Conservation (phyloP, 2,888 invertebrate genomes). For the Corbicula japonica region DNA sequence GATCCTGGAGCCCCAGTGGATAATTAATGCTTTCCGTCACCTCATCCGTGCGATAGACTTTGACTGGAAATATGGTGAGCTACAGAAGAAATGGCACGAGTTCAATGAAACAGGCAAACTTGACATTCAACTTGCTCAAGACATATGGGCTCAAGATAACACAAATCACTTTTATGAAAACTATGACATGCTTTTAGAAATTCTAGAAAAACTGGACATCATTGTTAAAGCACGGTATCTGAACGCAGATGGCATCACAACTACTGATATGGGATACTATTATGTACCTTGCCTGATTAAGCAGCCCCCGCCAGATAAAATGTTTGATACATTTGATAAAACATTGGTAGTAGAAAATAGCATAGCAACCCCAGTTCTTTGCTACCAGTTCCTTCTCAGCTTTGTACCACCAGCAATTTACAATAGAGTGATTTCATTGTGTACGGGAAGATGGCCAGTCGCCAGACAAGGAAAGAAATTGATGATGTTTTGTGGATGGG, state of each 20-base stretch:
- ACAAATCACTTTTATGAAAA: conserved; percentile 54
- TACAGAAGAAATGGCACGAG: conserved; percentile 40
- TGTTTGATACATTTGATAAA: no score
- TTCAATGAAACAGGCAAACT: conserved; percentile 48
- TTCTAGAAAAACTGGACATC: conserved; percentile 56
- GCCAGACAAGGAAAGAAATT: conserved; percentile 52
- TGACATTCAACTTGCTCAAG: conserved; percentile 39
- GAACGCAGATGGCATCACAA: conserved; percentile 36
- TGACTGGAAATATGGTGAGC: conserved; percentile 50
- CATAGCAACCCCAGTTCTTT: conserved; percentile 43
- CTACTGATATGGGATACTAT: conserved; percentile 20
- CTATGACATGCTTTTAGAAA: conserved; percentile 41
- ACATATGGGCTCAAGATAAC: conserved; percentile 51
- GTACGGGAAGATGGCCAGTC: conserved; percentile 49
- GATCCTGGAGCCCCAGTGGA: conserved; percentile 58
- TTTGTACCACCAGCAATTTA: conserved; percentile 59
- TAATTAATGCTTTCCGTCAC: conserved; percentile 52
- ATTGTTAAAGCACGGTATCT: conserved; percentile 45
- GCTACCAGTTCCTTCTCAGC: conserved; percentile 40
- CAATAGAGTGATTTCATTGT: conserved; percentile 49
- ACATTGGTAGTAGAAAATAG: no score
- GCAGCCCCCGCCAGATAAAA: conserved; percentile 23
- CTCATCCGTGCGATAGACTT: conserved; percentile 51
- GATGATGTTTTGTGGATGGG: conserved; percentile 55
- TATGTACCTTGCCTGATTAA: conserved; percentile 57